Conservation (phyloP, 1,140 invertebrate species). For the Diprion similis region DNA sequence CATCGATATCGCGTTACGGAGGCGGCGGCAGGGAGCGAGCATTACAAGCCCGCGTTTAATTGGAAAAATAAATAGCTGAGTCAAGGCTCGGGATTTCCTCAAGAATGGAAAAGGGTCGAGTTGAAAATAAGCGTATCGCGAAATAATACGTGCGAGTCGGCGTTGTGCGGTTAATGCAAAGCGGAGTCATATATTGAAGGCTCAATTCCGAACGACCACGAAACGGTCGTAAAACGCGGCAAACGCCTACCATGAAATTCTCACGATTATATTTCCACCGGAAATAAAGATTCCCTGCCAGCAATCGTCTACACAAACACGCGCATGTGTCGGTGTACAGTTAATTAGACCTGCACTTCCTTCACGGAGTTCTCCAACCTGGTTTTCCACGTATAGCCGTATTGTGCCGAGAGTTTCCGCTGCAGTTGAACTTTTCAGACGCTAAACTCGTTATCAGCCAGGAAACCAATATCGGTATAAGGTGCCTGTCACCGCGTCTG, state of each 20-base stretch:
- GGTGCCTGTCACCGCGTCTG: too few species aligned
- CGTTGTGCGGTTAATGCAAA: not conserved
- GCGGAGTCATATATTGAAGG: not conserved
- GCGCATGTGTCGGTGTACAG: not conserved
- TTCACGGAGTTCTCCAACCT: not conserved
- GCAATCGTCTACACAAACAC: not conserved
- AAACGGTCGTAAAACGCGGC: not conserved
- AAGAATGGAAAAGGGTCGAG: not conserved
- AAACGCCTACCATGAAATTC: not conserved
- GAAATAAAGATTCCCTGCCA: not conserved
- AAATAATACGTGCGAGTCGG: too few species aligned
- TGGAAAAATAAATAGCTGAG: conserved; percentile 6
- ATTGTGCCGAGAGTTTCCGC: not conserved
- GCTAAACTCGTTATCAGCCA: not conserved
- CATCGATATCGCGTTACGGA: not conserved
- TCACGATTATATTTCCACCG: not conserved
- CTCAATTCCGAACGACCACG: not conserved
- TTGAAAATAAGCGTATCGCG: not conserved
- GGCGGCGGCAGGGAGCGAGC: not conserved
- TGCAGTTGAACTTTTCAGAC: not conserved
- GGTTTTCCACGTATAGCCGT: not conserved
- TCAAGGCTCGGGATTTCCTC: conserved; percentile 3
- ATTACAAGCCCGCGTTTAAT: conserved; percentile 1
- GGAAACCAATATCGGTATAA: not conserved
- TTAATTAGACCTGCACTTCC: not conserved